phyloP scores from a whole-genome alignment of 1,140 invertebrate species.

The Zaprionus tsacasi region DNA sequence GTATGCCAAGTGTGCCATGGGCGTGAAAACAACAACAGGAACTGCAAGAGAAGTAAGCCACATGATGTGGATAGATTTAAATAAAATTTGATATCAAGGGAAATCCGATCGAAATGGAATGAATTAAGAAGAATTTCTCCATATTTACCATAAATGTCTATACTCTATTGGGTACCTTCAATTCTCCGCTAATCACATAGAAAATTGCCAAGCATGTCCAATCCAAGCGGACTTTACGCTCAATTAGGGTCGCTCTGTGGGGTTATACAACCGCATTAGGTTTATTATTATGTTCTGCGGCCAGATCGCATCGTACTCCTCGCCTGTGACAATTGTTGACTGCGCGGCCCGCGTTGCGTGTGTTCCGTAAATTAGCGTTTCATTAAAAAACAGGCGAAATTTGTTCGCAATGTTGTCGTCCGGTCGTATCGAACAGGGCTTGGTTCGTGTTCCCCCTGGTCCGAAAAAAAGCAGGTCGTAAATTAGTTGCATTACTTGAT shows the following conservation, averaged over 20 bases:
- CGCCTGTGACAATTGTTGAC: constrained; percentile 38
- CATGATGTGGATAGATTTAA: constrained; percentile 32
- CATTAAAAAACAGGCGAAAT: constrained; percentile 76
- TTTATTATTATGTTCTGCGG: neutral
- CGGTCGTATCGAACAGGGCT: constrained; percentile 31
- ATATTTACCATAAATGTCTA: too few relatives aligned
- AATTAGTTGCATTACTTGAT: constrained; percentile 82
- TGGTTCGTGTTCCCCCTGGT: constrained; percentile 18
- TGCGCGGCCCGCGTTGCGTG: constrained; percentile 48
- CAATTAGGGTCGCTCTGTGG: neutral
- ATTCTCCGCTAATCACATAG: neutral
- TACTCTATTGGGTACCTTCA: neutral
- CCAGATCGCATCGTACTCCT: neutral
- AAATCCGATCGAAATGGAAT: too few relatives aligned
- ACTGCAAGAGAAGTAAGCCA: constrained; percentile 2
- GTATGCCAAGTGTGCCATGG: constrained; percentile 45
- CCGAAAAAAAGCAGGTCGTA: constrained; percentile 20
- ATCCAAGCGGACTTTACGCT: neutral
- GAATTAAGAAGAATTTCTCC: too few relatives aligned
- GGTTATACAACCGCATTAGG: neutral
- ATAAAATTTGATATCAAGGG: constrained; percentile 13
- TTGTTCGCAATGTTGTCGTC: constrained; percentile 78
- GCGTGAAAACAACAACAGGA: constrained; percentile 22
- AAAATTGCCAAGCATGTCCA: neutral
- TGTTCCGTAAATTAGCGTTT: constrained; percentile 75